Percentiles rank a stretch among this genome's conserved stretches.
Conservation (phyloP, 2,113 vertebrate genomes). For the Gymnarchus niloticus region DNA sequence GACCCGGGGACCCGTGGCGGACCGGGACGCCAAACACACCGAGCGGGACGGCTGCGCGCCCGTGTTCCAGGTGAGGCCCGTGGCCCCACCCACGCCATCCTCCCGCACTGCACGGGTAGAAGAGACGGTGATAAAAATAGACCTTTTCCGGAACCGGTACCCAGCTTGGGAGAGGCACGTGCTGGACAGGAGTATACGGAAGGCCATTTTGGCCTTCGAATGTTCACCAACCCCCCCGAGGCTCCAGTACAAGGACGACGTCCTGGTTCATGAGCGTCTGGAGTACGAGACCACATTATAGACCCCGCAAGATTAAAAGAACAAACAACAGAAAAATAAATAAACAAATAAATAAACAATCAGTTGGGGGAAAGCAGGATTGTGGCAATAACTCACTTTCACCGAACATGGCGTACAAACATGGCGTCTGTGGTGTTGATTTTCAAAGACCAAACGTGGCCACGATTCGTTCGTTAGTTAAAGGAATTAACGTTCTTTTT, state of each 20-base stretch:
- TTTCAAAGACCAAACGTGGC: constrained; percentile 35
- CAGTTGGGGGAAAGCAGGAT: constrained; percentile 53
- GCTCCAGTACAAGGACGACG: constrained; percentile 95
- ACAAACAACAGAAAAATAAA: constrained; percentile 66
- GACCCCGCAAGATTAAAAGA: constrained; percentile 64
- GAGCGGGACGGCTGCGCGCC: constrained; percentile 90
- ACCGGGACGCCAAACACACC: constrained; percentile 71
- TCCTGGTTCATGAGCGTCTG: constrained; percentile 87
- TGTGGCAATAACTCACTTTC: constrained; percentile 62
- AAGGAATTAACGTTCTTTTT: constrained; percentile 29
- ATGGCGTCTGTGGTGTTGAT: constrained; percentile 51
- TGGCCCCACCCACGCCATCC: constrained; percentile 83
- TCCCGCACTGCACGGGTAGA: constrained; percentile 86
- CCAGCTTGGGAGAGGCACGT: constrained; percentile 97
- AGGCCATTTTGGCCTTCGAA: constrained; percentile 91
- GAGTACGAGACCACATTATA: constrained; percentile 97
- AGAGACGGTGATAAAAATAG: constrained; percentile 97
- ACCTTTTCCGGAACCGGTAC: constrained; percentile 95
- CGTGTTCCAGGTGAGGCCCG: constrained; percentile 93
- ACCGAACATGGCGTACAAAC: constrained; percentile 41
- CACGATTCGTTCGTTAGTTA: constrained; percentile 30
- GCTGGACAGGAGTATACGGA: constrained; percentile 92
- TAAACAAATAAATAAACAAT: constrained; percentile 25
- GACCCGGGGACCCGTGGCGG: constrained; percentile 57
- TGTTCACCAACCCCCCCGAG: constrained; percentile 84